Evolutionary conservation across 2,113 vertebrate species (phyloP).

Genomic region (Paracanthobrama guichenoti): DNA sequence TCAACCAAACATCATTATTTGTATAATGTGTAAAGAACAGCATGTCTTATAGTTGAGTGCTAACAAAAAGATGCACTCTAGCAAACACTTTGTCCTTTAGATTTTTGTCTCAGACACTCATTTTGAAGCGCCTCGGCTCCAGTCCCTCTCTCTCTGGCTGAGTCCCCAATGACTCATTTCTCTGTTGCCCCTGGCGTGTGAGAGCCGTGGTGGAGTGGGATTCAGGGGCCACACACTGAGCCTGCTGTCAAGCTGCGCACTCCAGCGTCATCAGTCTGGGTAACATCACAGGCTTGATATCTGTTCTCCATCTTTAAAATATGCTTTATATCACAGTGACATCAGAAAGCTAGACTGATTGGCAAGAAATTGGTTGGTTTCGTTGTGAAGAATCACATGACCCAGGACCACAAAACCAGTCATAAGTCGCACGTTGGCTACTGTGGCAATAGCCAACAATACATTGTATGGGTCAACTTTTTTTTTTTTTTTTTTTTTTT

Average conservation of each 20-base stretch:
- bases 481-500: no score
- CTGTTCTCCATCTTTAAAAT: not conserved
- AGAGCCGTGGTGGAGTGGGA: not conserved
- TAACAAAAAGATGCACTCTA: slow-evolving; percentile 2
- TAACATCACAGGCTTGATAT: not conserved
- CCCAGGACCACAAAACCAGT: no score
- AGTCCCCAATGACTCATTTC: slow-evolving; percentile 43
- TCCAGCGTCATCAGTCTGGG: slow-evolving; percentile 9
- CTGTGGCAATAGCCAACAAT: no score
- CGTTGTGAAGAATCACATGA: not conserved
- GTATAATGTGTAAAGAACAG: not conserved
- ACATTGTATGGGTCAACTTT: no score
- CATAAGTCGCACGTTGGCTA: no score
- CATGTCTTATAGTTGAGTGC: not conserved
- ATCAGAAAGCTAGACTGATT: not conserved
- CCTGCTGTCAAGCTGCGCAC: not conserved
- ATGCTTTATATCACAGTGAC: not conserved
- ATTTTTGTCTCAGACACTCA: not conserved
- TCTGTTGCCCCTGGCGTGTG: slow-evolving; percentile 36
- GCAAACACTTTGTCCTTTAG: not conserved
- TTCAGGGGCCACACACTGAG: slow-evolving; percentile 32
- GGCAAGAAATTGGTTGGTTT: not conserved
- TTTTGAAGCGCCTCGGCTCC: not conserved
- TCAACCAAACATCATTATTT: not conserved
- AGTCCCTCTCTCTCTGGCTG: not conserved